A percentile compares a stretch with the other conserved stretches of the same genome.
Conservation (phyloP, 2,888 invertebrate species). For the Imbricaverruca yamaguchii region DNA sequence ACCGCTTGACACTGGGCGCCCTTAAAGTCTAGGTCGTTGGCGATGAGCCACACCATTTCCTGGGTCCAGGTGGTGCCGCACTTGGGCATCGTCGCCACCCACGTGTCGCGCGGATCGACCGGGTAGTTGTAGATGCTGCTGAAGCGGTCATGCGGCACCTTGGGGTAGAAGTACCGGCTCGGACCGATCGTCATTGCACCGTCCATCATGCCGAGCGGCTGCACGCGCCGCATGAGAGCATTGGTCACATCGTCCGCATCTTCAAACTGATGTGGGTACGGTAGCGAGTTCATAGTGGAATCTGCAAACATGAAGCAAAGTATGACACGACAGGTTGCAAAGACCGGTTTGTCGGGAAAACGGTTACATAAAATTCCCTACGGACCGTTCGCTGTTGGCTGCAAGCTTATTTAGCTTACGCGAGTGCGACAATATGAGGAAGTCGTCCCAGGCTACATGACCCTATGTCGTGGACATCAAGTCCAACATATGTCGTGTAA, state of each 20-base stretch:
- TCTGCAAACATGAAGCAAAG: too few species aligned
- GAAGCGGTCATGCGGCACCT: not conserved
- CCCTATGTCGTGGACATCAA: too few species aligned
- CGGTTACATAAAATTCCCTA: too few species aligned
- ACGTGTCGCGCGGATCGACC: constrained; percentile 19
- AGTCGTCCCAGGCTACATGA: too few species aligned
- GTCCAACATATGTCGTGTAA: too few species aligned
- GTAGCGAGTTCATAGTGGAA: not conserved
- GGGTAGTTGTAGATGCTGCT: not conserved
- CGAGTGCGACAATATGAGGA: too few species aligned
- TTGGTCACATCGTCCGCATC: not conserved
- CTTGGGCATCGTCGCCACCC: constrained; percentile 25
- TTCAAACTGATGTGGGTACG: not conserved
- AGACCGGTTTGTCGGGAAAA: too few species aligned
- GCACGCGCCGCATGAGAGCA: not conserved
- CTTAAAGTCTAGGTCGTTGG: constrained; percentile 19
- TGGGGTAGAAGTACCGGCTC: constrained; percentile 9
- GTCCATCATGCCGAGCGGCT: not conserved
- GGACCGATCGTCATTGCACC: not conserved
- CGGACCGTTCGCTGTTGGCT: too few species aligned
- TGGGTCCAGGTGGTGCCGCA: constrained; percentile 27
- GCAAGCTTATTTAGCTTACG: too few species aligned
- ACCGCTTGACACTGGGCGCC: constrained; percentile 17
- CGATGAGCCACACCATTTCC: constrained; percentile 25
- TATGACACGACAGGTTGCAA: too few species aligned